phyloP scores from a whole-genome alignment of 2,113 vertebrate species.

The Tychaedon coryphoeus region DNA sequence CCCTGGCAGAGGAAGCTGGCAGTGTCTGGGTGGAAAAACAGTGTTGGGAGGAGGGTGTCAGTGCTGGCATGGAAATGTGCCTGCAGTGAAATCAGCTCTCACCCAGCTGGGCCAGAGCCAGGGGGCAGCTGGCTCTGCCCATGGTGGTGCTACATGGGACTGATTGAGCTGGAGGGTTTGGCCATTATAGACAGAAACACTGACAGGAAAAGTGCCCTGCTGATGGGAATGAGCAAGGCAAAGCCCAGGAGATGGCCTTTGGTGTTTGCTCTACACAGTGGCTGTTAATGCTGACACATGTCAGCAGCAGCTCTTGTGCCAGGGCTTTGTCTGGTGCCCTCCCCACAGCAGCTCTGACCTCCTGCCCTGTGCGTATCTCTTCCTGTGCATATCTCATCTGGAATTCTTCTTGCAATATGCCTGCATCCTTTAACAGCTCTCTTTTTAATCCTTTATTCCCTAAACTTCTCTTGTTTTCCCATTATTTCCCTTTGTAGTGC shows the following conservation, averaged over 20 bases:
- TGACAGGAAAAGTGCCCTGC: background rate
- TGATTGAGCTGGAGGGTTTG: background rate
- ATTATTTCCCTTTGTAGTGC: background rate
- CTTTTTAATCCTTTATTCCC: background rate
- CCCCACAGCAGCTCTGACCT: background rate
- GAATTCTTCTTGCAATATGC: background rate
- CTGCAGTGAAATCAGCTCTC: background rate
- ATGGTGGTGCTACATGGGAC: accelerated
- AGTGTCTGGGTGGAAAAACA: background rate
- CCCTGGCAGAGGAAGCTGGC: background rate
- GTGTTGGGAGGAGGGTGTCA: background rate
- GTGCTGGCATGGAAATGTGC: background rate
- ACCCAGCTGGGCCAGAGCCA: background rate
- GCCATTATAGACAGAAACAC: background rate
- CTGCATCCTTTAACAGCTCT: background rate
- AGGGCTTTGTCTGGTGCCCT: background rate
- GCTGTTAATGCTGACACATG: background rate
- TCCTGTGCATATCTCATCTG: background rate
- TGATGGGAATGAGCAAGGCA: background rate
- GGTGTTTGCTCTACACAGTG: background rate
- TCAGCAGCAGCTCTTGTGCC: background rate
- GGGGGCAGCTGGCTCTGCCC: background rate
- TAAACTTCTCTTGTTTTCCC: background rate
- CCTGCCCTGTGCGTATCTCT: background rate
- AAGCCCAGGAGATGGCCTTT: background rate